phyloP scores from a whole-genome alignment of 2,888 invertebrate species.

The Idaea straminata region DNA sequence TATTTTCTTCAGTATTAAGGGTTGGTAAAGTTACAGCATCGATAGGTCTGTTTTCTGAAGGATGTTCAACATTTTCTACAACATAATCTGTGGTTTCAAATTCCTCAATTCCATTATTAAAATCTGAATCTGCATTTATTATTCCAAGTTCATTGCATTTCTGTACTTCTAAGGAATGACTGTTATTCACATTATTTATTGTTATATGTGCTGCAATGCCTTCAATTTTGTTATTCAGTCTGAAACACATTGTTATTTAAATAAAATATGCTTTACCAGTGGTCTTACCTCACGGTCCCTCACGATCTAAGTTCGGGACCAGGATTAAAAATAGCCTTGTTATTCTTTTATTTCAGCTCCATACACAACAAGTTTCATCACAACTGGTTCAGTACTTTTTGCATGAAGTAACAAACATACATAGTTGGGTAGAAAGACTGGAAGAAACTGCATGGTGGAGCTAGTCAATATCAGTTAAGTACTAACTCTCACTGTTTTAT shows the following conservation, averaged over 20 bases:
- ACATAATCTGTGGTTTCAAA: background rate
- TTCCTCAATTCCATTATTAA: background rate
- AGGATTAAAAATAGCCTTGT: background rate
- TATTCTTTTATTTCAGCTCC: background rate
- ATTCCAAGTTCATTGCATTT: slow-evolving; percentile 14
- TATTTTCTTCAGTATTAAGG: too few relatives aligned
- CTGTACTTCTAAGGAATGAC: slow-evolving; percentile 24
- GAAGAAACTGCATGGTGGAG: too few relatives aligned
- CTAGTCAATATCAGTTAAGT: background rate
- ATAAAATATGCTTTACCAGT: background rate
- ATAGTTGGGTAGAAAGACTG: too few relatives aligned
- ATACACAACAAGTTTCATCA: background rate
- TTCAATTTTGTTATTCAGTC: slow-evolving; percentile 4
- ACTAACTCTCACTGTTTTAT: background rate
- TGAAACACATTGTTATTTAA: slow-evolving; percentile 8
- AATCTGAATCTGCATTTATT: background rate
- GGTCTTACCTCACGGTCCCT: background rate
- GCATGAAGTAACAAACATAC: too few relatives aligned
- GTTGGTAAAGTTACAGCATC: background rate
- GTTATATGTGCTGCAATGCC: slow-evolving; percentile 17
- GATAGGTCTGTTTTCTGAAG: background rate
- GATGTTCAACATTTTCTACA: background rate
- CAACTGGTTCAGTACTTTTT: too few relatives aligned
- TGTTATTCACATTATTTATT: slow-evolving; percentile 21
- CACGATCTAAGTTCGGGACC: background rate